Percentiles rank a stretch among this genome's conserved stretches.
phyloP scores from a whole-genome alignment of 2,797 vertebrate genomes.

The Eulemur mongoz region DNA sequence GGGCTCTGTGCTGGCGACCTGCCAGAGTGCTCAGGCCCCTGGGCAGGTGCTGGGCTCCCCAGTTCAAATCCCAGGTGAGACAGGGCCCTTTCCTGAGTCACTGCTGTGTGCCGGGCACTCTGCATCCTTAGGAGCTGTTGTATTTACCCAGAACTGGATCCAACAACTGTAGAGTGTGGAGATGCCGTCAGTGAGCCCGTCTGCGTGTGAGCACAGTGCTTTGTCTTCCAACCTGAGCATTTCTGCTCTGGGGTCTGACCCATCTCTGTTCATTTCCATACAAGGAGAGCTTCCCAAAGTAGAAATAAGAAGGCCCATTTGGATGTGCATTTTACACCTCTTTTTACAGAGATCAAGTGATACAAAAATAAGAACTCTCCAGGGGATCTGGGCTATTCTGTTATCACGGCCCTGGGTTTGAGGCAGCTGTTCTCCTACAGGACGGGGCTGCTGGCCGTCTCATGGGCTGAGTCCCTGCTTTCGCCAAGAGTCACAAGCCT shows the following conservation, averaged over 20 bases:
- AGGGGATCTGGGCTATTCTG: not conserved
- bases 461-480: not conserved
- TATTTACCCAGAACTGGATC: not conserved
- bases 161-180: not conserved
- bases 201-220: accelerated
- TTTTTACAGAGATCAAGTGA: not conserved
- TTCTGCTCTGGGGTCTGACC: not conserved
- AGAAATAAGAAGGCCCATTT: not conserved
- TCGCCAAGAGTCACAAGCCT: not conserved
- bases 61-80: not conserved
- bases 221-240: not conserved
- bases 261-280: not conserved
- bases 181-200: not conserved
- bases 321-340: not conserved
- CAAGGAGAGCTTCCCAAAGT: not conserved
- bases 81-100: not conserved
- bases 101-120: not conserved
- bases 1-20: not conserved
- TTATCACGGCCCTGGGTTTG: not conserved
- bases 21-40: not conserved
- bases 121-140: not conserved
- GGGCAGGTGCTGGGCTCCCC: not conserved
- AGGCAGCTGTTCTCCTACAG: not conserved
- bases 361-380: not conserved
- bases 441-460: not conserved